These are phyloP conservation scores for Scaptodrosophila lebanonensis DNA, from an alignment of 1,140 invertebrate species.

Conservation along the genomic window DNA sequence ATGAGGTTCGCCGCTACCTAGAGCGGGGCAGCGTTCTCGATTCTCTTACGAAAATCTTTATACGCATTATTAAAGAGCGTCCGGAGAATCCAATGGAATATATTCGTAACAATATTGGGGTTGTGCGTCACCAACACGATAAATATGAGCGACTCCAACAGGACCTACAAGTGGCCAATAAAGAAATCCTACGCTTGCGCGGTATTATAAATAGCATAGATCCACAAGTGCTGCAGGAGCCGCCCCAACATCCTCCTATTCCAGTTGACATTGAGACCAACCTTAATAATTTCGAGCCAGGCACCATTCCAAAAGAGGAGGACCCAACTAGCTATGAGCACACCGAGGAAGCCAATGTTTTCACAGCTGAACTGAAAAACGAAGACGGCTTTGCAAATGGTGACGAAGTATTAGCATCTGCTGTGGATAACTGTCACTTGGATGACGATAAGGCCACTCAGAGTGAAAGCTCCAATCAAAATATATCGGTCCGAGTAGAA, in stretches of 20 bases:
- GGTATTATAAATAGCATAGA: slow-evolving; percentile 59
- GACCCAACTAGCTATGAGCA: neutral
- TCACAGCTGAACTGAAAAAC: too few relatives aligned
- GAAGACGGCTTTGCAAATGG: too few relatives aligned
- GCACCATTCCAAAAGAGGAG: neutral
- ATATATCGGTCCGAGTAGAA: slow-evolving; percentile 59
- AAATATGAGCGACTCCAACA: slow-evolving; percentile 63
- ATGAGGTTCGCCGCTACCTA: slow-evolving; percentile 94
- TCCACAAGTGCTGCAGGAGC: slow-evolving; percentile 46
- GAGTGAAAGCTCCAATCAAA: too few relatives aligned
- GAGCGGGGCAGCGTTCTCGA: slow-evolving; percentile 94
- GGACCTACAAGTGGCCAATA: slow-evolving; percentile 58
- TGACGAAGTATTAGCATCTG: too few relatives aligned
- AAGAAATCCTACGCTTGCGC: slow-evolving; percentile 61
- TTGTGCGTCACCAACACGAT: slow-evolving; percentile 60
- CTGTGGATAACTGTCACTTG: too few relatives aligned
- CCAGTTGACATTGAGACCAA: slow-evolving; percentile 3
- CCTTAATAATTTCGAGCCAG: slow-evolving; percentile 23
- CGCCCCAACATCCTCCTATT: neutral
- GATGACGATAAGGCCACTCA: slow-evolving; percentile 15
- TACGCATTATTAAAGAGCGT: slow-evolving; percentile 92
- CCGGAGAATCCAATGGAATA: slow-evolving; percentile 93
- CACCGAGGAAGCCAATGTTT: slow-evolving; percentile 23
- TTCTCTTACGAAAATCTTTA: slow-evolving; percentile 91
- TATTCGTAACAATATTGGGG: slow-evolving; percentile 80